Evolutionary conservation across 2,888 invertebrate genomes (phyloP).

Genomic region (Drosophila anomelani): DNA sequence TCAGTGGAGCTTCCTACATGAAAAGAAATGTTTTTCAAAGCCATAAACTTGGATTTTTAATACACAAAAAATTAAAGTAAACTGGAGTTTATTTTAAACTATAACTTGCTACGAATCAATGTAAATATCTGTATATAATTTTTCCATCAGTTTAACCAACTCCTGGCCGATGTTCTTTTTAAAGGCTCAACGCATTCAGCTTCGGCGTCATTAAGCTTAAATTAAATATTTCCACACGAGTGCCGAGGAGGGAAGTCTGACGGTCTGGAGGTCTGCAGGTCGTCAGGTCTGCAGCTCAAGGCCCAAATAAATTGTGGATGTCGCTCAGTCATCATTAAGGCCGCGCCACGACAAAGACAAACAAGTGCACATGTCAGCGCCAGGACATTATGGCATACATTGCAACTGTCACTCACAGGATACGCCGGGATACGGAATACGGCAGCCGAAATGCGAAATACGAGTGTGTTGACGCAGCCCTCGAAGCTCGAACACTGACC

Average conservation of each 20-base stretch:
- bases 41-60: background rate
- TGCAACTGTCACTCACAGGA: conserved; percentile 75
- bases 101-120: too few relatives aligned
- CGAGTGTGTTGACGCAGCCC: conserved; percentile 79
- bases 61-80: background rate
- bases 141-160: background rate
- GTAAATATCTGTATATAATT: background rate
- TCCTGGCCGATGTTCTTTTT: conserved; percentile 45
- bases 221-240: conserved; percentile 80
- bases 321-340: conserved; percentile 82
- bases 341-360: conserved; percentile 76
- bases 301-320: conserved; percentile 73
- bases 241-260: conserved; percentile 21
- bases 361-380: conserved; percentile 82
- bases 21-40: background rate
- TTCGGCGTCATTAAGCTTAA: conserved; percentile 79
- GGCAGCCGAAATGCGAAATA: conserved; percentile 14
- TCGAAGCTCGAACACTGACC: conserved; percentile 79
- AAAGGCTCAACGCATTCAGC: conserved; percentile 66
- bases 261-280: conserved; percentile 9
- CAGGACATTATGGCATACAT: conserved; percentile 79
- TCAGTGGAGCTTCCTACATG: conserved; percentile 19
- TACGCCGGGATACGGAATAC: conserved; percentile 16
- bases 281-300: conserved; percentile 37
- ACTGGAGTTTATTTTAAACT: background rate